A percentile compares a stretch with the other conserved stretches of the same genome.
phyloP scores from a whole-genome alignment of 2,113 vertebrate genomes.

The Prochilodus magdalenae region DNA sequence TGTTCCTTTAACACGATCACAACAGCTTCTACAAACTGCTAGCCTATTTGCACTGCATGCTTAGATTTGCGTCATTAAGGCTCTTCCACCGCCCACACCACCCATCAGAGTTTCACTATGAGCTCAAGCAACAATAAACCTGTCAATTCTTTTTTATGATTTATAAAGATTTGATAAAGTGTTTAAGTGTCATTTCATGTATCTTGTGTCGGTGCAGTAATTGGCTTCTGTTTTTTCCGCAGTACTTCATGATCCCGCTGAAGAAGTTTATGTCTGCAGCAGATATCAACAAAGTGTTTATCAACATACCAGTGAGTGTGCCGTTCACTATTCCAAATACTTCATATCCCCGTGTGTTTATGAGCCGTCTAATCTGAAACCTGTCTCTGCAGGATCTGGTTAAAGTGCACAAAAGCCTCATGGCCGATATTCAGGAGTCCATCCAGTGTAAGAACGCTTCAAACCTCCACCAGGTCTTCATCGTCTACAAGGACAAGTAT shows the following conservation, averaged over 20 bases:
- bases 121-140: too few species aligned
- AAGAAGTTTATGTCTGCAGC: constrained; percentile 83
- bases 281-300: constrained; percentile 90
- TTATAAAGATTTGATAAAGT: too few species aligned
- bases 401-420: constrained; percentile 89
- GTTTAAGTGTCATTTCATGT: too few species aligned
- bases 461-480: constrained; percentile 92
- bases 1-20: too few species aligned
- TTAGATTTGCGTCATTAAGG: too few species aligned
- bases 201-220: not conserved
- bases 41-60: too few species aligned
- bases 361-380: not conserved
- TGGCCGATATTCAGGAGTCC: constrained; percentile 89
- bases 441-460: constrained; percentile 87
- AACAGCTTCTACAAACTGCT: too few species aligned
- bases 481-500: constrained; percentile 92
- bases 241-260: constrained; percentile 95
- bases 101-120: too few species aligned
- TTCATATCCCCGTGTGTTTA: not conserved
- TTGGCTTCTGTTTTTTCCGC: constrained; percentile 65
- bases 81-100: too few species aligned
- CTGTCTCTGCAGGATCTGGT: constrained; percentile 87
- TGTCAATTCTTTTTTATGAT: too few species aligned
- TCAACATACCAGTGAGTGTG: constrained; percentile 92
- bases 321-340: not conserved